A percentile compares a stretch with the other conserved stretches of the same genome.
Conservation (phyloP, 1,140 invertebrate species). For the Drosophila trapezifrons region DNA sequence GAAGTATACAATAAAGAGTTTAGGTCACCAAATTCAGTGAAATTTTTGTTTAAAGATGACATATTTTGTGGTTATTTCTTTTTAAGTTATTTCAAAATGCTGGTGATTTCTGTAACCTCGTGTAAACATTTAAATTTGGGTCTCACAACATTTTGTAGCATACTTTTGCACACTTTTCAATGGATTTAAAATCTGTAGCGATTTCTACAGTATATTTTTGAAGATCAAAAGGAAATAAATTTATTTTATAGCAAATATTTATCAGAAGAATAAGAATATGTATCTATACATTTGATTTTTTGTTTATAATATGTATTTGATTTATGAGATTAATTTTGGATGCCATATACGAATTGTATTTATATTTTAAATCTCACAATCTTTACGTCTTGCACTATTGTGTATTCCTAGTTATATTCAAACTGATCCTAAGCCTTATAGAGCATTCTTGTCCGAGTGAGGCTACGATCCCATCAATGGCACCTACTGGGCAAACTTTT, state of each 20-base stretch:
- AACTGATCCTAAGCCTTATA: neutral
- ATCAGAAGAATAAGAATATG: neutral
- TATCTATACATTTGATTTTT: neutral
- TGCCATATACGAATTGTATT: neutral
- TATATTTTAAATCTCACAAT: neutral
- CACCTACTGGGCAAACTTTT: no score
- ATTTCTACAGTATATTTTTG: neutral
- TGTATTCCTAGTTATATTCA: neutral
- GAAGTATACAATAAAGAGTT: no score
- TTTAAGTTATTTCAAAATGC: no score
- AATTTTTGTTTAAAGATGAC: no score
- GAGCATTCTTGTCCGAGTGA: accelerated
- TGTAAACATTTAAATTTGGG: no score
- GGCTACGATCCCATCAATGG: neutral
- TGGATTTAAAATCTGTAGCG: neutral
- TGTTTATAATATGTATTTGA: neutral
- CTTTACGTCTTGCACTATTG: neutral
- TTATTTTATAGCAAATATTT: neutral
- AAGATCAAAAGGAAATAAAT: neutral
- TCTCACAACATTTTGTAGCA: neutral
- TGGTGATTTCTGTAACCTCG: no score
- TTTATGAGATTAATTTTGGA: neutral
- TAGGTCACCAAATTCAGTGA: no score
- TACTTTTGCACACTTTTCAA: neutral
- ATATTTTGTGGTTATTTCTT: no score